Evolutionary conservation across 2,797 vertebrate species (phyloP).

Genomic region (Dryobates pubescens): DNA sequence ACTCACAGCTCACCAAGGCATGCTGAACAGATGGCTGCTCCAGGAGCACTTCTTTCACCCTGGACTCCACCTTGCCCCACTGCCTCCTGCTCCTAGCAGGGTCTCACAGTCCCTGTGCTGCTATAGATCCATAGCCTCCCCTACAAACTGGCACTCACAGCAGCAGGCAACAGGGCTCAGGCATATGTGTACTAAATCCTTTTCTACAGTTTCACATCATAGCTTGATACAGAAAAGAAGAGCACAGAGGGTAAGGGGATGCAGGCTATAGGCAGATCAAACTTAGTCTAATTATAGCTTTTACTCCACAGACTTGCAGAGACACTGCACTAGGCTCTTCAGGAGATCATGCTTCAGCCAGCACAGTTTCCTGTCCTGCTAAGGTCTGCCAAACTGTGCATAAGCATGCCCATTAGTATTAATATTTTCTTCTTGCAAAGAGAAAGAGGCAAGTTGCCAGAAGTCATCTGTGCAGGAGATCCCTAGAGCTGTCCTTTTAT

Average conservation of each 20-base stretch:
- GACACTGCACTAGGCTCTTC: not conserved
- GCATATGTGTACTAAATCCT: not conserved
- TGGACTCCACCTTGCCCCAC: not conserved
- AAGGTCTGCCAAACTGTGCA: not conserved
- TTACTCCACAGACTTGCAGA: not conserved
- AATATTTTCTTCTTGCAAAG: not conserved
- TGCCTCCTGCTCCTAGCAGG: not conserved
- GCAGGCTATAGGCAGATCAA: not conserved
- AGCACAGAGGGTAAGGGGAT: not conserved
- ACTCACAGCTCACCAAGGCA: not conserved
- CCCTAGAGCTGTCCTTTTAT: slow-evolving; percentile 7
- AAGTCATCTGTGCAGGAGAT: slow-evolving; percentile 27
- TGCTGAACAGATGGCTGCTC: not conserved
- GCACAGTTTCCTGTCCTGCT: not conserved
- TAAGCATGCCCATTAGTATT: not conserved
- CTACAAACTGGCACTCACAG: fast-evolving
- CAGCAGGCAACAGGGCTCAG: not conserved
- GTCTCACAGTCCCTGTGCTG: not conserved
- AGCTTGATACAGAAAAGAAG: not conserved
- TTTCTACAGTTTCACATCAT: not conserved
- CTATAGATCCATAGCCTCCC: not conserved
- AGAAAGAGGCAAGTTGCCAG: slow-evolving; percentile 27
- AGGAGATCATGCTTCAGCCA: not conserved
- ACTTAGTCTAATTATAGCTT: not conserved
- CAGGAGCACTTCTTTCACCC: not conserved